Conservation (phyloP, 2,888 invertebrate genomes). For the Aphodius granarius region DNA sequence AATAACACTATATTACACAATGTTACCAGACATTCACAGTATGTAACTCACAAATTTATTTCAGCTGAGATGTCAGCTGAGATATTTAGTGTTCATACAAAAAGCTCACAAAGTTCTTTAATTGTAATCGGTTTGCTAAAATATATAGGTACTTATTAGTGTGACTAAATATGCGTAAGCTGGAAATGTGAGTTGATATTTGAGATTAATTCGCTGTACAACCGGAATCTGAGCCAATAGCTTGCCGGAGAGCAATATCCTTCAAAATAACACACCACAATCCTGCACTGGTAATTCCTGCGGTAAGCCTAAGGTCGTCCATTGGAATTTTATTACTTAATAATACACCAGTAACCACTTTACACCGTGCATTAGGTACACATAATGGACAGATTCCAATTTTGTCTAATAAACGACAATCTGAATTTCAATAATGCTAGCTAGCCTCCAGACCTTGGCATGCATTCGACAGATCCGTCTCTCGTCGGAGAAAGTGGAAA, state of each 20-base stretch:
- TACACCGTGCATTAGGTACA: not conserved
- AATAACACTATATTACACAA: not conserved
- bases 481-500: not conserved
- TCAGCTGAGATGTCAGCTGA: no score
- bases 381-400: not conserved
- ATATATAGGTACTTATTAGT: no score
- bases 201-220: no score
- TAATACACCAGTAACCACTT: not conserved
- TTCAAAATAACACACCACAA: not conserved
- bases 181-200: no score
- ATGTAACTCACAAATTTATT: no score
- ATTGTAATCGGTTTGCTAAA: no score
- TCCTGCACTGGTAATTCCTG: not conserved
- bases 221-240: no score
- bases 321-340: not conserved
- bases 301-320: not conserved
- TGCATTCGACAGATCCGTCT: not conserved
- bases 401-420: not conserved
- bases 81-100: no score
- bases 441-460: not conserved
- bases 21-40: not conserved
- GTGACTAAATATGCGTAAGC: no score
- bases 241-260: no score
- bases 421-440: not conserved
- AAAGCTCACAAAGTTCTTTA: no score